Evolutionary conservation across 1,140 invertebrate species (phyloP).

Genomic region (Steinernema feltiae): DNA sequence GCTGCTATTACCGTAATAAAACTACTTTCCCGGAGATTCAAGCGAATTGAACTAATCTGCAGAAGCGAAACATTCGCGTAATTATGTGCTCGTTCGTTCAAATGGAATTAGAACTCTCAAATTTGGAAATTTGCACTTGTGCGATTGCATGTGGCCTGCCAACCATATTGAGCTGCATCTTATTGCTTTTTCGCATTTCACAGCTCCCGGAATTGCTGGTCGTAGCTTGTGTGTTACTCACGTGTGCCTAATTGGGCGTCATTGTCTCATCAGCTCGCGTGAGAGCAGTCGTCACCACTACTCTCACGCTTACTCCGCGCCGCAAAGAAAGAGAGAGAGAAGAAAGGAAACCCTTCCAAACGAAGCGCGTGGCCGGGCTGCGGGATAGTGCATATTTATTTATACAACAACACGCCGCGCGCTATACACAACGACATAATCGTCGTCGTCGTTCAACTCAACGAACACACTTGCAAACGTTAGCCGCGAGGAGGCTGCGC

Average conservation of each 20-base stretch:
- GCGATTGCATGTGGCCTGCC: too few relatives aligned
- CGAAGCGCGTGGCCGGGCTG: background rate
- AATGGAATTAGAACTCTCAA: too few relatives aligned
- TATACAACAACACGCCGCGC: conserved; percentile 10
- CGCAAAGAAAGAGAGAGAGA: conserved; percentile 3
- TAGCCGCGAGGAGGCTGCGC: background rate
- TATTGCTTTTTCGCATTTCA: too few relatives aligned
- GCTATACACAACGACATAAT: conserved; percentile 7
- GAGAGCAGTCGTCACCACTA: background rate
- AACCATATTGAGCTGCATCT: too few relatives aligned
- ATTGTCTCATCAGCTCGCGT: background rate
- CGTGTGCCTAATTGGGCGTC: background rate
- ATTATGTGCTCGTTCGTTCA: too few relatives aligned
- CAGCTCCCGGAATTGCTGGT: background rate
- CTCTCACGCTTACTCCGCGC: background rate
- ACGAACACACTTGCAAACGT: conserved; percentile 8
- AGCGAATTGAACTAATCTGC: too few relatives aligned
- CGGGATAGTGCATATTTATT: conserved; percentile 14
- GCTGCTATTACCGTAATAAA: too few relatives aligned
- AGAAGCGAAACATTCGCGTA: too few relatives aligned
- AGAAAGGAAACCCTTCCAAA: conserved; percentile 8
- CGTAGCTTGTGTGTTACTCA: background rate
- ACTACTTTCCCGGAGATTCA: too few relatives aligned
- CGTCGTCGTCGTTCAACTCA: background rate
- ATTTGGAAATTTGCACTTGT: too few relatives aligned